A percentile compares a stretch with the other conserved stretches of the same genome.
phyloP scores from a whole-genome alignment of 2,797 vertebrate genomes.

The Enteromius thamalakanensis region DNA sequence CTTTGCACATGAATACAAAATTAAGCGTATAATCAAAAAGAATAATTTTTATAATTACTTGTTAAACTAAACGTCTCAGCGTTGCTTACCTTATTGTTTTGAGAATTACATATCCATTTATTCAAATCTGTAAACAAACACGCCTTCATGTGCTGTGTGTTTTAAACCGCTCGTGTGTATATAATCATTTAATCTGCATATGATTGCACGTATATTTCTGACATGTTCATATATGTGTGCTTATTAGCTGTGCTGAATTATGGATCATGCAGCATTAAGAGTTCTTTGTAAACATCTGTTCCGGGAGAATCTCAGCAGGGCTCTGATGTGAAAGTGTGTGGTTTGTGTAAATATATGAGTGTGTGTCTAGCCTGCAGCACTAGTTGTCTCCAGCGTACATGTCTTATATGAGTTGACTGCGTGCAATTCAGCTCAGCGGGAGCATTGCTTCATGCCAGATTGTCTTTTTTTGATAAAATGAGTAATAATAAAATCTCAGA shows the following conservation, averaged over 20 bases:
- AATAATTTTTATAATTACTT: background rate
- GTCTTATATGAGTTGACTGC: background rate
- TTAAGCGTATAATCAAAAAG: background rate
- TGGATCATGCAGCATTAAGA: conserved; percentile 1
- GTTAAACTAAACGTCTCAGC: background rate
- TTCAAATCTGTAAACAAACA: background rate
- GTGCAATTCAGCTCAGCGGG: background rate
- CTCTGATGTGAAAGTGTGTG: conserved; percentile 20
- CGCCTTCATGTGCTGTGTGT: background rate
- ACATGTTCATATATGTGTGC: background rate
- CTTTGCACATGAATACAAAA: background rate
- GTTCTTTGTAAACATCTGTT: conserved; percentile 26
- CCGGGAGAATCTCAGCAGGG: conserved; percentile 29
- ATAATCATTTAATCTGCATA: conserved; percentile 6
- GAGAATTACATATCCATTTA: background rate
- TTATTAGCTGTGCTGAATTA: conserved; percentile 37
- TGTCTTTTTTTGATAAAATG: background rate
- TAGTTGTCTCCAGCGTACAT: conserved; percentile 14
- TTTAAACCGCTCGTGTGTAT: background rate
- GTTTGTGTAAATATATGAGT: conserved; percentile 17
- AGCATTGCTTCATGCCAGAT: background rate
- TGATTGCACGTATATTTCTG: background rate
- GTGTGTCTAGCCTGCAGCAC: conserved; percentile 1
- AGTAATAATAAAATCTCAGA: background rate
- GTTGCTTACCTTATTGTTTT: background rate